Percentiles rank a stretch among this genome's conserved stretches.
Conservation (phyloP, 1,140 invertebrate species). For the Nautilus pompilius region DNA sequence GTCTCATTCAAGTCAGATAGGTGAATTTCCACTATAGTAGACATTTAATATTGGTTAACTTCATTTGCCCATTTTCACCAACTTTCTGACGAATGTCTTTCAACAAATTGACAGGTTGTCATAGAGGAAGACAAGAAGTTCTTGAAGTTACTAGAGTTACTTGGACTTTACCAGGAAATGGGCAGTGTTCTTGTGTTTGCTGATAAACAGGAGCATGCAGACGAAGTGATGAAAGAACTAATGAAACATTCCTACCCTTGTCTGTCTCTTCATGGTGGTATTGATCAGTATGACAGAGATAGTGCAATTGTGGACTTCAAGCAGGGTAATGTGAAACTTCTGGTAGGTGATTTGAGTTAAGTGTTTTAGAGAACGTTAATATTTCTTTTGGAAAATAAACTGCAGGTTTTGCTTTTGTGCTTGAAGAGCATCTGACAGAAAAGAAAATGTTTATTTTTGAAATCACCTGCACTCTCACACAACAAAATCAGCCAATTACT, state of each 20-base stretch:
- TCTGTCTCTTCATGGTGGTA: constrained; percentile 96
- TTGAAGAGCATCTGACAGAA: too few species aligned
- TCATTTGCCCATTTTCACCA: too few species aligned
- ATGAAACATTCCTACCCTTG: constrained; percentile 95
- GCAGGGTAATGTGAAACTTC: constrained; percentile 72
- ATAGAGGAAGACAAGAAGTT: constrained; percentile 97
- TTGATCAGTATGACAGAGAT: constrained; percentile 98
- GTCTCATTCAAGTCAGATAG: too few species aligned
- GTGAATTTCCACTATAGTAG: too few species aligned
- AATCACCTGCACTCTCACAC: too few species aligned
- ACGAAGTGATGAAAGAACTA: constrained; percentile 89
- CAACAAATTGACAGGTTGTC: constrained; percentile 58
- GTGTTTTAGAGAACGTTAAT: too few species aligned
- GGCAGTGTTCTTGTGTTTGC: constrained; percentile 97
- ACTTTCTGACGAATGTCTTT: too few species aligned
- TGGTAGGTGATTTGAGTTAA: constrained; percentile 61
- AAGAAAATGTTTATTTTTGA: too few species aligned
- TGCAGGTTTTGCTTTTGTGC: too few species aligned
- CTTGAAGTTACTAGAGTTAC: constrained; percentile 91
- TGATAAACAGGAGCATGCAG: constrained; percentile 97
- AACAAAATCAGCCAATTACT: too few species aligned
- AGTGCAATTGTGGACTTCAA: constrained; percentile 98
- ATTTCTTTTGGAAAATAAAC: too few species aligned
- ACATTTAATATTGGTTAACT: too few species aligned
- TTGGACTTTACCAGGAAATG: constrained; percentile 90